phyloP scores from a whole-genome alignment of 2,797 vertebrate species.

The Hemibagrus guttatus region DNA sequence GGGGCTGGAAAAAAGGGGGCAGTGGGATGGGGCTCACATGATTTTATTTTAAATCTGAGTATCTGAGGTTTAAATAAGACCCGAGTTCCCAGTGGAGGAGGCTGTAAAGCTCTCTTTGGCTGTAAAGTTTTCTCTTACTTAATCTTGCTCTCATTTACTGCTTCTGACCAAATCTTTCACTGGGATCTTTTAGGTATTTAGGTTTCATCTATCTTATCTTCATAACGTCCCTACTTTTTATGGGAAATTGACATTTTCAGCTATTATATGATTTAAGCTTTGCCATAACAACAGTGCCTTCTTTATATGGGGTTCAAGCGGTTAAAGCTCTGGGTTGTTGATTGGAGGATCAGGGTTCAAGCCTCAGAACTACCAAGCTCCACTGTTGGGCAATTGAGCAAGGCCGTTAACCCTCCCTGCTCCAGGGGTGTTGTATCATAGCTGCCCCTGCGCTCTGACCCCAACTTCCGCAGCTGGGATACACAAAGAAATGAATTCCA shows the following conservation, averaged over 20 bases:
- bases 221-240: background rate
- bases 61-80: conserved; percentile 48
- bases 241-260: background rate
- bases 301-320: no score
- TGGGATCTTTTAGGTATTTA: background rate
- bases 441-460: no score
- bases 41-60: conserved; percentile 1
- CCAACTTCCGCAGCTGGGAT: no score
- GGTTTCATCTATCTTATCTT: background rate
- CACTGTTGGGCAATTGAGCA: no score
- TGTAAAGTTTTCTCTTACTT: background rate
- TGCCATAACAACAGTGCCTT: background rate
- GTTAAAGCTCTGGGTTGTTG: no score
- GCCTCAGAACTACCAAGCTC: no score
- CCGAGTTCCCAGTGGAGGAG: conserved; percentile 10
- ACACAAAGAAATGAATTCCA: no score
- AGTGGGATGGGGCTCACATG: background rate
- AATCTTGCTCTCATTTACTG: background rate
- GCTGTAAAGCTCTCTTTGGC: conserved; percentile 1
- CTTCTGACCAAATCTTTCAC: background rate
- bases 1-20: background rate
- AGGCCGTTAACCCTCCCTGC: no score
- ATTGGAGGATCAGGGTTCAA: no score
- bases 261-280: background rate
- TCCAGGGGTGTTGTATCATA: no score